Conservation (phyloP, 2,113 vertebrate species). For the Syngnathoides biaculeatus region DNA sequence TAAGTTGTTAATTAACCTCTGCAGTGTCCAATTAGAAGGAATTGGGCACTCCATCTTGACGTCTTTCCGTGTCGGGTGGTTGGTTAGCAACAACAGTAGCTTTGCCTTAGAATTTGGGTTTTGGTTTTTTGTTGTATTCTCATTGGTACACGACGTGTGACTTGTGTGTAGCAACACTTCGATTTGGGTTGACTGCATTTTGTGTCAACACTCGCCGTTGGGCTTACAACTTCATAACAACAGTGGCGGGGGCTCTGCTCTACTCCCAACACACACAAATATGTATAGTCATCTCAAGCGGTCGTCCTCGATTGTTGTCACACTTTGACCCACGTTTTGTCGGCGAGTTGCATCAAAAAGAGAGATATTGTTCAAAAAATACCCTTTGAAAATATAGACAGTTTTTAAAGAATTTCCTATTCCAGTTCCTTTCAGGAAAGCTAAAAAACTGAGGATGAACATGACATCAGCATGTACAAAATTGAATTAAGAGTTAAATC, state of each 20-base stretch:
- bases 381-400: too few species aligned
- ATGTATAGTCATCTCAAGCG: too few species aligned
- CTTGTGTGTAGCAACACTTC: neutral
- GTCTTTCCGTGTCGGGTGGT: constrained; percentile 1
- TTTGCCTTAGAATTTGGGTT: neutral
- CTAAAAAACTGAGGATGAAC: too few species aligned
- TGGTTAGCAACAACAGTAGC: constrained; percentile 25
- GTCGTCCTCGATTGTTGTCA: too few species aligned
- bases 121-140: neutral
- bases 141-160: neutral
- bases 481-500: too few species aligned
- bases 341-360: too few species aligned
- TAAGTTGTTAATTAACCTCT: neutral
- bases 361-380: too few species aligned
- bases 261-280: too few species aligned
- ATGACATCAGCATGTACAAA: too few species aligned
- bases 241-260: neutral
- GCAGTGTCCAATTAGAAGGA: rapidly evolving
- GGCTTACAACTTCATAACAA: neutral
- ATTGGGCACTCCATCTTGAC: neutral
- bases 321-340: too few species aligned
- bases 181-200: neutral
- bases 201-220: neutral
- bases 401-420: too few species aligned
- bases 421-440: too few species aligned